A percentile compares a stretch with the other conserved stretches of the same genome.
These are phyloP conservation scores for Meloidogyne exigua DNA, from an alignment of 1,140 invertebrate genomes.

Conservation along the genomic window DNA sequence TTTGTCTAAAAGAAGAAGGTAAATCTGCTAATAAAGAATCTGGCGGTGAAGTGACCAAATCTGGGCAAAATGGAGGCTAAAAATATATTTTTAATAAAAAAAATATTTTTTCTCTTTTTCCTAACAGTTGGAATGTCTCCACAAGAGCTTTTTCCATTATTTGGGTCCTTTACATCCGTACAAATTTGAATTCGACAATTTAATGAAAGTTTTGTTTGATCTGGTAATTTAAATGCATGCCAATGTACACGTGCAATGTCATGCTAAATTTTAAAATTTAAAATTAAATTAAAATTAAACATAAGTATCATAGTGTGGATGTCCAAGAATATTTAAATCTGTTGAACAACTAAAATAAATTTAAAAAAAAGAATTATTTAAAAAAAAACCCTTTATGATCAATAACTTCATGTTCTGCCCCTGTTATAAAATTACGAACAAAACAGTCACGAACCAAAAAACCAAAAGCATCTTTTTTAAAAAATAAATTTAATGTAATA, in stretches of 20 bases:
- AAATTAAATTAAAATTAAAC: conserved; percentile 6
- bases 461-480: conserved; percentile 62
- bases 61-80: conserved; percentile 62
- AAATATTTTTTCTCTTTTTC: background rate
- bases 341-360: conserved; percentile 54
- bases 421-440: conserved; percentile 51
- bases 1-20: background rate
- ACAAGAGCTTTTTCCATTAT: conserved; percentile 44
- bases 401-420: conserved; percentile 56
- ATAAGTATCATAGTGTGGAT: conserved; percentile 63
- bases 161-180: conserved; percentile 52
- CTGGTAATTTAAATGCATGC: conserved; percentile 63
- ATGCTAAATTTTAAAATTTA: conserved; percentile 33
- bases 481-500: no score
- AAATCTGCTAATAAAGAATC: conserved; percentile 60
- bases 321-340: conserved; percentile 60
- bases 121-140: conserved; percentile 53
- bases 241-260: conserved; percentile 57
- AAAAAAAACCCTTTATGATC: conserved; percentile 51
- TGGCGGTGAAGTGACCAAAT: conserved; percentile 57
- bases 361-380: background rate
- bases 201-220: conserved; percentile 52
- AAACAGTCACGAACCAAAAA: conserved; percentile 57
- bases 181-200: conserved; percentile 54
- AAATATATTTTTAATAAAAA: background rate